These are phyloP conservation scores for Euphonia xanthogaster DNA, from an alignment of 2,797 vertebrate species.

Conservation along the genomic window DNA sequence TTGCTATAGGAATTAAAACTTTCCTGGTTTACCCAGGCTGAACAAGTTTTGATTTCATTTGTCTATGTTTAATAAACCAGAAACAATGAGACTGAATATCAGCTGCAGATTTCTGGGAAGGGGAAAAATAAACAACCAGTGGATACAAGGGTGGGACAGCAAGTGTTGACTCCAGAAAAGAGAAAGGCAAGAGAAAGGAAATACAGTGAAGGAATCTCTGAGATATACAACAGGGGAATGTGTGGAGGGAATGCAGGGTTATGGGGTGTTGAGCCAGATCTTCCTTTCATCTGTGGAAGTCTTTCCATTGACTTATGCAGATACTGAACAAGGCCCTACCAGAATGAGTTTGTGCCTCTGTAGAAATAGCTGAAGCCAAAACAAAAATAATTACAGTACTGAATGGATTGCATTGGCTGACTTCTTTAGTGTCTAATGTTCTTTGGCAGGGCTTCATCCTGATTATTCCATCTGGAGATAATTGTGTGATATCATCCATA, in stretches of 20 bases:
- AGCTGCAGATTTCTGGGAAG: not conserved
- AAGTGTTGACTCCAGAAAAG: not conserved
- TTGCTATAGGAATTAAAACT: not conserved
- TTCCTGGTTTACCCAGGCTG: not conserved
- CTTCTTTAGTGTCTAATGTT: slow-evolving; percentile 68
- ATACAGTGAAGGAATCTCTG: not conserved
- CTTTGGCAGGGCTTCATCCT: slow-evolving; percentile 71
- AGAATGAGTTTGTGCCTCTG: slow-evolving; percentile 29
- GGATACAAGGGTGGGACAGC: not conserved
- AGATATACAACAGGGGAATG: not conserved
- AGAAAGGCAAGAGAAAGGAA: not conserved
- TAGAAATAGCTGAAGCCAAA: slow-evolving; percentile 68
- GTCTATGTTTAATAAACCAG: slow-evolving; percentile 5
- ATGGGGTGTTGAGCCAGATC: not conserved
- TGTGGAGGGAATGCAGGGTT: not conserved
- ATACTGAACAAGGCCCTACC: not conserved
- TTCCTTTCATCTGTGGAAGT: not conserved
- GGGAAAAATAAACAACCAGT: accelerated
- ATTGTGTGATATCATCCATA: slow-evolving; percentile 82
- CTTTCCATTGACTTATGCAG: not conserved
- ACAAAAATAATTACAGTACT: slow-evolving; percentile 74
- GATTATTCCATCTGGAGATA: slow-evolving; percentile 82
- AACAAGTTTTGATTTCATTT: slow-evolving; percentile 15
- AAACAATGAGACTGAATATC: not conserved
- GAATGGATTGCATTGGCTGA: slow-evolving; percentile 67